Evolutionary conservation across 2,888 invertebrate genomes (phyloP).

Genomic region (Suillia variegata): DNA sequence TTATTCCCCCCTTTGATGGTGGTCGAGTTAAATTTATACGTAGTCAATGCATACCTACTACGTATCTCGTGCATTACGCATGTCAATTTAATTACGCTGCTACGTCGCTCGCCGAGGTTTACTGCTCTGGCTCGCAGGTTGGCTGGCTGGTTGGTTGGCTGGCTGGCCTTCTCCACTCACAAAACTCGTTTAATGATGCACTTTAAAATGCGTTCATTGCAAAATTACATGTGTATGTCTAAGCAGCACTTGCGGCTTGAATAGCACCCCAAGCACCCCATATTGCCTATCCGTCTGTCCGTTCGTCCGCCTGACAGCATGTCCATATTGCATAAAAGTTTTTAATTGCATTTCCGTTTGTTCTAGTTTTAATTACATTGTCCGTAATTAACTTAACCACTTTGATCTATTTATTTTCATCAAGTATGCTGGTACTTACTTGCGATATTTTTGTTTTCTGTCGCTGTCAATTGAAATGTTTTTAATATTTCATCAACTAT

Average conservation of each 20-base stretch:
- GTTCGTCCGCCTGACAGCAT: not conserved
- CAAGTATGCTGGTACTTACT: too few species aligned
- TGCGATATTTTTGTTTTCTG: too few species aligned
- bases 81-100: not conserved
- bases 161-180: not conserved
- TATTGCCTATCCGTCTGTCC: not conserved
- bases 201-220: slow-evolving; percentile 1
- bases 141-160: not conserved
- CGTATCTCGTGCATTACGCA: not conserved
- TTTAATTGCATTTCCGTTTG: slow-evolving; percentile 31
- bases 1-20: not conserved
- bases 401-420: not conserved
- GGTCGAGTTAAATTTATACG: too few species aligned
- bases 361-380: slow-evolving; percentile 31
- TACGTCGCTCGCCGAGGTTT: too few species aligned
- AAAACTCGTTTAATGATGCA: not conserved
- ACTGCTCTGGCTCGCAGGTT: not conserved
- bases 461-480: too few species aligned
- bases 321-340: slow-evolving; percentile 3
- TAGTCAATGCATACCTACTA: not conserved
- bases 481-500: too few species aligned
- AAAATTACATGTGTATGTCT: not conserved
- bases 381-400: slow-evolving; percentile 2
- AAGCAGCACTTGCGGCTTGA: not conserved
- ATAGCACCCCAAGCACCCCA: not conserved